A percentile compares a stretch with the other conserved stretches of the same genome.
Evolutionary conservation across 2,797 vertebrate genomes (phyloP).

Genomic region (Falco naumanni): DNA sequence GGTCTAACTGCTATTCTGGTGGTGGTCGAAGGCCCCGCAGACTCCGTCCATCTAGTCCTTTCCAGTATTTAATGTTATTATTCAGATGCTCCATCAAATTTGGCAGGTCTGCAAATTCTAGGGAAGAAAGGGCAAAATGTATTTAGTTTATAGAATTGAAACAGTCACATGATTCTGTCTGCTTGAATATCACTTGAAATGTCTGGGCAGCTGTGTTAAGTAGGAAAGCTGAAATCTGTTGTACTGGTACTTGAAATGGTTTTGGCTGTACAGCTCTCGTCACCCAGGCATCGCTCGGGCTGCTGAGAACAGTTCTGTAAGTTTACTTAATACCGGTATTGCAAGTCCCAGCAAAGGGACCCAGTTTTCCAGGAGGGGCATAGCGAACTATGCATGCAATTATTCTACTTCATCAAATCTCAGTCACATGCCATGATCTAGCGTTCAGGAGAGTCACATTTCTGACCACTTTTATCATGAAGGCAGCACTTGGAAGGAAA

Average conservation of each 20-base stretch:
- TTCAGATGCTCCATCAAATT: conserved; percentile 96
- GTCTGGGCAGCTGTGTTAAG: background rate
- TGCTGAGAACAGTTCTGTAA: background rate
- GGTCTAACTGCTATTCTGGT: conserved; percentile 80
- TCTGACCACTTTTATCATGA: conserved; percentile 3
- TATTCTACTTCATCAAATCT: conserved; percentile 1
- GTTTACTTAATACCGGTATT: background rate
- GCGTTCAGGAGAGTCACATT: conserved; percentile 41
- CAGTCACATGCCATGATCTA: conserved; percentile 8
- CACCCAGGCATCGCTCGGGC: background rate
- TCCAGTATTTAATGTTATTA: conserved; percentile 99
- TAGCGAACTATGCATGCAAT: conserved; percentile 33
- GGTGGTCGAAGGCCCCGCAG: conserved; percentile 89
- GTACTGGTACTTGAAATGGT: background rate
- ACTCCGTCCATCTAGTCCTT: conserved; percentile 90
- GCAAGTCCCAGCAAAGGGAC: background rate
- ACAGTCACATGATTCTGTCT: conserved; percentile 5
- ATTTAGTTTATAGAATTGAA: background rate
- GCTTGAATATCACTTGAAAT: conserved; percentile 8
- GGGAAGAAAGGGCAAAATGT: conserved; percentile 14
- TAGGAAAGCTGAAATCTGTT: conserved; percentile 11
- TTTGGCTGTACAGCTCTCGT: background rate
- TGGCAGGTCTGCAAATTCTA: conserved; percentile 94
- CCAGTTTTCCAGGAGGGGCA: background rate
- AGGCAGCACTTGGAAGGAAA: conserved; percentile 32